These are phyloP conservation scores for Aptenodytes patagonicus DNA, from an alignment of 2,113 vertebrate genomes.

Conservation along the genomic window DNA sequence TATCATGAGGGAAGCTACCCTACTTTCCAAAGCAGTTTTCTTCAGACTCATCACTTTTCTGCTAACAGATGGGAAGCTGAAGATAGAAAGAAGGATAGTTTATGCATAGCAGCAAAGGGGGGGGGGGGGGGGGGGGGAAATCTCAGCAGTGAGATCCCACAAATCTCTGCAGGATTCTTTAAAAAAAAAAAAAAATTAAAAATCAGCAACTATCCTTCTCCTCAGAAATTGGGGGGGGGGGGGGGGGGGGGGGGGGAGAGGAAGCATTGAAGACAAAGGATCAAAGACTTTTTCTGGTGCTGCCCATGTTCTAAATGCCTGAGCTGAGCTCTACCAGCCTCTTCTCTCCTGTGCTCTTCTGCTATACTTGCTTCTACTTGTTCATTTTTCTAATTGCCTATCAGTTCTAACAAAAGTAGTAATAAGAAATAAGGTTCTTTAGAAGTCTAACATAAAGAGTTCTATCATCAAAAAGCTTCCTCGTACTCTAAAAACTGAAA, in stretches of 20 bases:
- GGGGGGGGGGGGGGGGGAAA: not conserved
- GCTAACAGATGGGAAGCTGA: constrained; percentile 64
- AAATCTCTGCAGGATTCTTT: not conserved
- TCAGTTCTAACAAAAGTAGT: not conserved
- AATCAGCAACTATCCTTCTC: not conserved
- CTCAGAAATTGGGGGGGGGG: not conserved
- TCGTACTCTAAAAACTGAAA: not conserved
- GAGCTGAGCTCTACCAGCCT: not conserved
- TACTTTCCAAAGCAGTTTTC: constrained; percentile 54
- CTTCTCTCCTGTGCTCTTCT: not conserved
- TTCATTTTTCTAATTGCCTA: not conserved
- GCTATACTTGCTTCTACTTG: not conserved
- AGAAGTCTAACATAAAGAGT: not conserved
- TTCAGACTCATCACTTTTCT: constrained; percentile 60
- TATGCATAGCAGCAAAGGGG: constrained; percentile 6
- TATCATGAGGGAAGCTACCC: not conserved
- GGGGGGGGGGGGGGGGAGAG: too few species aligned
- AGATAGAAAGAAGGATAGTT: constrained; percentile 54
- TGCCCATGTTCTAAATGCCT: not conserved
- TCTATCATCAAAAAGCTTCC: not conserved
- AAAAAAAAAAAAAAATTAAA: not conserved
- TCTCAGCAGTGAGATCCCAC: constrained; percentile 19
- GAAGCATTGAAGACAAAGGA: not conserved
- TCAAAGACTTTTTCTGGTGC: not conserved
- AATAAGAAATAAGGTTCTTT: not conserved